These are phyloP conservation scores for Podiceps cristatus DNA, from an alignment of 2,113 vertebrate genomes.

Conservation along the genomic window DNA sequence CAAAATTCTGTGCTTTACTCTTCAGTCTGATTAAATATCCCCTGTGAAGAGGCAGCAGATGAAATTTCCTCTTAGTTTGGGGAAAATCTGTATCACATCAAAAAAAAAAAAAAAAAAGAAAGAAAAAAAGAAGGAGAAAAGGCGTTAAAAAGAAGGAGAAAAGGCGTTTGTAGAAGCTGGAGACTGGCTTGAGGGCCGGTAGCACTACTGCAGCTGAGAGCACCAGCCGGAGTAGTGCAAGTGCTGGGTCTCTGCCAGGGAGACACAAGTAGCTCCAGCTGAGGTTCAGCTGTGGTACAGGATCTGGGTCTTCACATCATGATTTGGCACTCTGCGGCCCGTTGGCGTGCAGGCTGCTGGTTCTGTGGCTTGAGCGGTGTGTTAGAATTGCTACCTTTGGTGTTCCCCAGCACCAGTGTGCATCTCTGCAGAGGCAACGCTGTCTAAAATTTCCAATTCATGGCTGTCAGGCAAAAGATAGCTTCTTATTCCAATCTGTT, in stretches of 20 bases:
- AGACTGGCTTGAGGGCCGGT: not conserved
- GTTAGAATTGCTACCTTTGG: not conserved
- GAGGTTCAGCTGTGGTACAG: not conserved
- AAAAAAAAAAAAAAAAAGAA: not conserved
- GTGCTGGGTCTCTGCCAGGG: not conserved
- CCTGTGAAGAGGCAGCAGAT: not conserved
- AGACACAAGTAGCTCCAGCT: not conserved
- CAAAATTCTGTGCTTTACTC: not conserved
- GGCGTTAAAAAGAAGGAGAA: not conserved
- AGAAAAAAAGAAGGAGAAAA: not conserved
- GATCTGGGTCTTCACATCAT: not conserved
- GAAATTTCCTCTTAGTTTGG: not conserved
- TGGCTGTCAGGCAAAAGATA: not conserved
- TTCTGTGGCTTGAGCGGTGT: not conserved
- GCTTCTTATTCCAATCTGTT: not conserved
- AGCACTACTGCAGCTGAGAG: not conserved
- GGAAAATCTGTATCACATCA: not conserved
- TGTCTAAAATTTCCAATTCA: not conserved
- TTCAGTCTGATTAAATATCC: not conserved
- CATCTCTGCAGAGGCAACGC: accelerated
- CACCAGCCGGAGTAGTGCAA: not conserved
- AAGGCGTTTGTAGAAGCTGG: not conserved
- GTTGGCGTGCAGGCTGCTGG: accelerated
- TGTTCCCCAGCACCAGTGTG: not conserved
- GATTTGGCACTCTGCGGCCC: not conserved